These are phyloP conservation scores for Eretmocerus hayati DNA, from an alignment of 2,888 invertebrate genomes.

Conservation along the genomic window DNA sequence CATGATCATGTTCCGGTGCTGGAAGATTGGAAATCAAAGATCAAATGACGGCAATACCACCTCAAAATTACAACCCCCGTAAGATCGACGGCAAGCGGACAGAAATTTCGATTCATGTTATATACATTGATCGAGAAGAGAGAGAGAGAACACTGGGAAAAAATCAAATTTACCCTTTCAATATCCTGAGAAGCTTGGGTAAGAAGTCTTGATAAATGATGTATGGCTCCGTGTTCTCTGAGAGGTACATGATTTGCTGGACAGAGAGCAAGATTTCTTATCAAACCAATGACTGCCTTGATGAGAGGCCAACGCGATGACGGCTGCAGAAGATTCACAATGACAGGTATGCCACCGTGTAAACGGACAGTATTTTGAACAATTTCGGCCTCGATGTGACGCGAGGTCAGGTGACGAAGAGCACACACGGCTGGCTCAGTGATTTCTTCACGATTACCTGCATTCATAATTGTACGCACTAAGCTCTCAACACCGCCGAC, in stretches of 20 bases:
- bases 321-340: conserved; percentile 86
- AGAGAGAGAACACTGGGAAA: no score
- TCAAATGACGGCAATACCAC: no score
- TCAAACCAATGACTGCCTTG: conserved; percentile 95
- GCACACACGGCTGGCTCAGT: conserved; percentile 99
- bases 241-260: conserved; percentile 93
- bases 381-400: conserved; percentile 93
- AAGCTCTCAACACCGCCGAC: conserved; percentile 95
- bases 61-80: no score
- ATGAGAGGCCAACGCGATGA: conserved; percentile 97
- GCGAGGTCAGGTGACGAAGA: conserved; percentile 91
- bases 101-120: no score
- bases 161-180: conserved; percentile 62
- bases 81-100: no score
- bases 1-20: no score
- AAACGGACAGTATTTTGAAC: conserved; percentile 94
- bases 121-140: no score
- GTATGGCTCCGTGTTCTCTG: conserved; percentile 90
- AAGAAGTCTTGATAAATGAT: conserved; percentile 84
- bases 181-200: conserved; percentile 93
- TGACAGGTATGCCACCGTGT: conserved; percentile 87
- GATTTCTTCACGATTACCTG: conserved; percentile 96
- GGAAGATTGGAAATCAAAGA: no score
- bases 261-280: conserved; percentile 93
- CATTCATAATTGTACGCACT: conserved; percentile 86